Evolutionary conservation across 1,140 invertebrate species (phyloP), one percentile per base, ranked within the genome.

Genomic region (Drosophila sp.): DNA sequence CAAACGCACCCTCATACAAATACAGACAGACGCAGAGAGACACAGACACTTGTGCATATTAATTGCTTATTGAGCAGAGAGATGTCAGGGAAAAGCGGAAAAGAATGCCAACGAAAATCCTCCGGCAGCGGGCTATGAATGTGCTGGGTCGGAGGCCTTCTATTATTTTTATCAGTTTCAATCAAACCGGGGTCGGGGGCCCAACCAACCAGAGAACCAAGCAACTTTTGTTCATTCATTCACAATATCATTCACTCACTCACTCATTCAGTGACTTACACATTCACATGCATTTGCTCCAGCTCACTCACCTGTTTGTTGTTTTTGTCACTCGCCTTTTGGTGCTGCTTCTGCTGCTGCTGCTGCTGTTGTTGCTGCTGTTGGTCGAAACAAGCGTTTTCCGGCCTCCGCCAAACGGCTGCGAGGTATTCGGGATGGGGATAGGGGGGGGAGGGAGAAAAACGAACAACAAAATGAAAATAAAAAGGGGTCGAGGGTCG

Each of bases 1-100:
- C 27, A 17, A 17, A 50, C 23, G 6, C 44, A 50, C 44, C 44
- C 44, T 50, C 44, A 7, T 27, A 41, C 11, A 17, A n/a, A 17
- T 41, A 27, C 23, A 50, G 44, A 50, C 44, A 17, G 55, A 62
- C 71, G 69, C 80, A 70, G 67, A 32, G 29, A 32, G 29, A 40
- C 66, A 57, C 82, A 81, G 83, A 85, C 79, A 87, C 83, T 87
- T 86, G 83, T 87, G 83, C 83, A 86, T 86, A 86, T 87, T 86
- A 86, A 86, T 86, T 83, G 82, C 82, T 86, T 86, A 86, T 87
- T 86, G 83, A 86, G 83, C 82, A 76, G 81, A 60, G 40, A 32
- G 10, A 8, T 41, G 60, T 58, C 29, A 11, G 38, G 44, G 65
- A 40, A 66, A 62, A 71, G 27, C 10, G 57, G 57, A 38, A 58